Evolutionary conservation across 2,888 invertebrate genomes (phyloP).

Genomic region (Phlogophora meticulosa): DNA sequence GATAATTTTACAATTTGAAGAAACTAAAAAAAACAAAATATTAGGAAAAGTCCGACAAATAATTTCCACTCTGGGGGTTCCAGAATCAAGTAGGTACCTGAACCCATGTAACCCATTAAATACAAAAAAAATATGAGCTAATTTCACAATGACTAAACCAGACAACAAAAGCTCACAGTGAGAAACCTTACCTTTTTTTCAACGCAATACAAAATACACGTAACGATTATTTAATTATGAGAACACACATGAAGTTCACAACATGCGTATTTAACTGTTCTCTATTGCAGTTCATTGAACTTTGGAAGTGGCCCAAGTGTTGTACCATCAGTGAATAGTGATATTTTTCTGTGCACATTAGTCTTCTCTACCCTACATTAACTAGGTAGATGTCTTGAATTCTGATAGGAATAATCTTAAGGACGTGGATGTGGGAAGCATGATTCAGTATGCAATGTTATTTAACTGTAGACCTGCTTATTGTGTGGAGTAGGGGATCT

Average conservation of each 20-base stretch:
- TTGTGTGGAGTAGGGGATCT: too few species aligned
- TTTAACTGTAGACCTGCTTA: not conserved
- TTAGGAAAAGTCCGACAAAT: too few species aligned
- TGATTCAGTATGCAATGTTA: not conserved
- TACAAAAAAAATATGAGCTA: too few species aligned
- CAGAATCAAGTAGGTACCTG: too few species aligned
- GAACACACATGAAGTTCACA: constrained; percentile 33
- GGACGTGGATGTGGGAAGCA: constrained; percentile 30
- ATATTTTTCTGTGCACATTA: constrained; percentile 50
- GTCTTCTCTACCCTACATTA: constrained; percentile 29
- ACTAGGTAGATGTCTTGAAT: constrained; percentile 34
- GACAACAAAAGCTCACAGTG: not conserved
- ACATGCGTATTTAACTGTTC: constrained; percentile 41
- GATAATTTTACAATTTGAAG: too few species aligned
- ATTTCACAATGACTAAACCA: too few species aligned
- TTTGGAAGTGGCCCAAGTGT: constrained; percentile 59
- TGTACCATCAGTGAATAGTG: constrained; percentile 57
- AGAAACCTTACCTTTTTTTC: not conserved
- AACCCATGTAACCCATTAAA: too few species aligned
- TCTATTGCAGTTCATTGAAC: constrained; percentile 60
- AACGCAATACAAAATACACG: constrained; percentile 2
- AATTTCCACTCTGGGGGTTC: too few species aligned
- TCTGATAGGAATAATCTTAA: constrained; percentile 27
- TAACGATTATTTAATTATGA: constrained; percentile 49
- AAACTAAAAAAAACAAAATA: too few species aligned